phyloP scores from a whole-genome alignment of 2,888 invertebrate species.

The Steinernema carpocapsae region DNA sequence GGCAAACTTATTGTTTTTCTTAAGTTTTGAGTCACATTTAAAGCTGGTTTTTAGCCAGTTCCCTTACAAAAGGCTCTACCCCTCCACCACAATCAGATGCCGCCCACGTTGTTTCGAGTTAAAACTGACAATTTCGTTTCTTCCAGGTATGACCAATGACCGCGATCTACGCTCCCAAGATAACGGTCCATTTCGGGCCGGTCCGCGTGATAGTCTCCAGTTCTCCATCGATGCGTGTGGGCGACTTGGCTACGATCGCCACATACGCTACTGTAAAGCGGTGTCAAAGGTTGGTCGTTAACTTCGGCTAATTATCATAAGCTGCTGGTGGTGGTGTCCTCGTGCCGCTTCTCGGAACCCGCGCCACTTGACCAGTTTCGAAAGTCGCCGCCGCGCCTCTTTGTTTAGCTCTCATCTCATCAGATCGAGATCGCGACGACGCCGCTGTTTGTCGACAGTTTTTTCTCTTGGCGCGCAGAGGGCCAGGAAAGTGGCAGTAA shows the following conservation, averaged over 20 bases:
- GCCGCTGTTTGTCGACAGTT: neutral
- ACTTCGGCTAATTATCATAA: constrained; percentile 7
- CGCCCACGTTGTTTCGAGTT: neutral
- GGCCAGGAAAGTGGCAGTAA: neutral
- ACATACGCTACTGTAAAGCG: constrained; percentile 24
- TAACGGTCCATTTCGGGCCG: constrained; percentile 50
- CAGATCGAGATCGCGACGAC: neutral
- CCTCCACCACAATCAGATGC: too few relatives aligned
- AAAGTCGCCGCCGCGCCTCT: constrained; percentile 7
- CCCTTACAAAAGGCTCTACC: neutral
- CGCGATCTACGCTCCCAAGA: constrained; percentile 23
- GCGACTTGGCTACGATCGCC: constrained; percentile 20
- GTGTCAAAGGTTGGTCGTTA: constrained; percentile 21
- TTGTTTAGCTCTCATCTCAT: constrained; percentile 13
- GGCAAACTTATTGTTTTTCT: too few relatives aligned
- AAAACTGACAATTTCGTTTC: neutral
- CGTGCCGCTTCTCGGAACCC: neutral
- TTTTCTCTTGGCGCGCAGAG: neutral
- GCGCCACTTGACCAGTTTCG: constrained; percentile 31
- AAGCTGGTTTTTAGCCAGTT: neutral
- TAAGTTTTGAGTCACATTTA: too few relatives aligned
- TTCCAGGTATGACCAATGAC: neutral
- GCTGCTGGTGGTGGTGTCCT: constrained; percentile 6
- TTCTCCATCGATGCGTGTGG: constrained; percentile 1
- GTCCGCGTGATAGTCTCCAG: constrained; percentile 51